A percentile compares a stretch with the other conserved stretches of the same genome.
Conservation (phyloP, 35 echinoderm and acorn worm species). For the Stichopus chloronotus region DNA sequence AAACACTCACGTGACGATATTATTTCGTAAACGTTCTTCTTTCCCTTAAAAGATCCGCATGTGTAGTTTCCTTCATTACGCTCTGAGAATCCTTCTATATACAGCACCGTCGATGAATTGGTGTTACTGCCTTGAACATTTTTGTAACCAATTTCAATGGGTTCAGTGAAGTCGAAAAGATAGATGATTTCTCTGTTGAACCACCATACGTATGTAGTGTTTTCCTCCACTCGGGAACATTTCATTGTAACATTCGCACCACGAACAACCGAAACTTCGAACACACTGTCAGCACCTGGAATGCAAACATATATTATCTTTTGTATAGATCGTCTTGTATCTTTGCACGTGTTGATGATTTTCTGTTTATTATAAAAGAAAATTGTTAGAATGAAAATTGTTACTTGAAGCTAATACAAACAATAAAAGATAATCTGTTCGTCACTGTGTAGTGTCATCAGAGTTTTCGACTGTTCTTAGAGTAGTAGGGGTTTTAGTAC, state of each 20-base stretch:
- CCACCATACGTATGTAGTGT: neutral
- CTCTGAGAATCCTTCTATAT: neutral
- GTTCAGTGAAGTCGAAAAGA: neutral
- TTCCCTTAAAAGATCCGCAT: neutral
- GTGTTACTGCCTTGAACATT: neutral
- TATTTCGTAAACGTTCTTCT: too few relatives aligned
- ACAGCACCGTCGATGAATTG: neutral
- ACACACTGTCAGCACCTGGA: neutral
- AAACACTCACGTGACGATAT: too few relatives aligned
- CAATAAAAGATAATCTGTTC: too few relatives aligned
- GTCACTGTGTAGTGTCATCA: too few relatives aligned
- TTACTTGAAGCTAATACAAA: too few relatives aligned
- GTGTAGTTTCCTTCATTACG: conserved; percentile 11
- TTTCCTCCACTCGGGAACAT: neutral
- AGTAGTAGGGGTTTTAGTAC: too few relatives aligned
- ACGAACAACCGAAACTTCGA: neutral
- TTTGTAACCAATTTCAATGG: neutral
- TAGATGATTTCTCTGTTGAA: neutral
- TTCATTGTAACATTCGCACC: neutral
- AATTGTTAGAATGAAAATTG: too few relatives aligned
- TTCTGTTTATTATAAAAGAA: too few relatives aligned
- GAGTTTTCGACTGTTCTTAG: too few relatives aligned
- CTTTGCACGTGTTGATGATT: too few relatives aligned
- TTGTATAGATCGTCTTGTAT: too few relatives aligned
- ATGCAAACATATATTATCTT: too few relatives aligned